phyloP scores from a whole-genome alignment of 2,888 invertebrate species.

The Odontocerum albicorne region DNA sequence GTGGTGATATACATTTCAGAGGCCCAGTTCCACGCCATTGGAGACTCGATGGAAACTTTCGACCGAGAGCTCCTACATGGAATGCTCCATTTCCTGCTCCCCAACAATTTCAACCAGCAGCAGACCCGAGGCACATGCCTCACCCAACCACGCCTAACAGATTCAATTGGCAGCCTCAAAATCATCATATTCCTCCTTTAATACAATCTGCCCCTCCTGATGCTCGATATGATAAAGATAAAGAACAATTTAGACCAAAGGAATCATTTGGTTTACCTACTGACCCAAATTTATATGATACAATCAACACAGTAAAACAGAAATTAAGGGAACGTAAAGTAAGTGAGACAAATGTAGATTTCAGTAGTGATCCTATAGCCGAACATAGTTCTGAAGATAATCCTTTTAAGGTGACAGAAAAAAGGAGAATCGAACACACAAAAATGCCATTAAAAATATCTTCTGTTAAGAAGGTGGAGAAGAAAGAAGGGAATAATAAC shows the following conservation, averaged over 20 bases:
- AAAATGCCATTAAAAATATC: constrained; percentile 19
- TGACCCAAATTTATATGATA: constrained; percentile 25
- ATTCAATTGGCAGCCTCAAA: background rate
- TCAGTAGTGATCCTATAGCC: background rate
- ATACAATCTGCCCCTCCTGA: background rate
- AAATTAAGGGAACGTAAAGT: constrained; percentile 29
- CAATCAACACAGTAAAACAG: constrained; percentile 32
- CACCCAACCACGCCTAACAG: background rate
- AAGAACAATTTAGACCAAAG: constrained; percentile 2
- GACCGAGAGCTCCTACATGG: constrained; percentile 15
- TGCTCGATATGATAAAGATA: no score
- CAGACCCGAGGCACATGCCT: background rate
- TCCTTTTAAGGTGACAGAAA: constrained; percentile 23
- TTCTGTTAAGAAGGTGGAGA: constrained; percentile 17
- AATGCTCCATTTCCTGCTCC: constrained; percentile 10
- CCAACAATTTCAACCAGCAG: background rate
- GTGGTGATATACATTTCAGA: constrained; percentile 11
- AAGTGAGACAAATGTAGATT: constrained; percentile 20
- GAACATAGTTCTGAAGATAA: constrained; percentile 4
- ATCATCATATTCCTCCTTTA: background rate
- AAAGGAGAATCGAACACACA: constrained; percentile 31
- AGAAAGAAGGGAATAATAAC: constrained; percentile 12
- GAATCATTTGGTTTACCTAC: constrained; percentile 10
- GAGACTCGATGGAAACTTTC: constrained; percentile 18
- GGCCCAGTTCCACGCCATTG: constrained; percentile 20